phyloP scores from a whole-genome alignment of 2,113 vertebrate genomes.

The Grammomys dolichurus region DNA sequence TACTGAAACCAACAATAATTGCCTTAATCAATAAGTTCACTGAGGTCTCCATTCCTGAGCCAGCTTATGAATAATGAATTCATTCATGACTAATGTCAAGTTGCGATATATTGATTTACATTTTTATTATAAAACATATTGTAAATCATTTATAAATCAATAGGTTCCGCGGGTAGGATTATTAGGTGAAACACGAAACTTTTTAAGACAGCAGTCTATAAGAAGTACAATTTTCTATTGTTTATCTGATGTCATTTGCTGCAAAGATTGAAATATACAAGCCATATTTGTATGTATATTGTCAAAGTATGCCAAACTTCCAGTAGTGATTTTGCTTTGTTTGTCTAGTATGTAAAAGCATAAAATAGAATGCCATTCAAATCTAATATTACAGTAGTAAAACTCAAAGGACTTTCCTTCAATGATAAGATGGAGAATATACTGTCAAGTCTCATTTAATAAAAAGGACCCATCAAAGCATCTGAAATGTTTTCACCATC shows the following conservation, averaged over 20 bases:
- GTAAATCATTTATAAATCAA: neutral
- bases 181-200: neutral
- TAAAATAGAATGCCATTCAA: conserved; percentile 46
- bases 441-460: conserved; percentile 43
- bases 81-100: neutral
- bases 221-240: neutral
- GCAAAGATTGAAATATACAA: neutral
- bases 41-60: conserved; percentile 2
- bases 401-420: conserved; percentile 5
- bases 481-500: neutral
- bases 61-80: neutral
- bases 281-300: conserved; percentile 36
- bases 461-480: conserved; percentile 23
- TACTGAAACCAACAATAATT: conserved; percentile 26
- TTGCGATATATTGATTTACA: neutral
- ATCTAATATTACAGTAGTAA: conserved; percentile 45
- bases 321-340: conserved; percentile 4
- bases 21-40: neutral
- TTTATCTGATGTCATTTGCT: neutral
- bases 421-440: conserved; percentile 3
- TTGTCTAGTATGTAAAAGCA: conserved; percentile 50
- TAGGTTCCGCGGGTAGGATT: neutral
- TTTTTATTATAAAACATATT: conserved; percentile 35
- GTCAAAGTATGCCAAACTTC: conserved; percentile 8
- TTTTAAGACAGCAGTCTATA: neutral